Conservation (phyloP, 2,888 invertebrate species). For the Drosophila mettleri region DNA sequence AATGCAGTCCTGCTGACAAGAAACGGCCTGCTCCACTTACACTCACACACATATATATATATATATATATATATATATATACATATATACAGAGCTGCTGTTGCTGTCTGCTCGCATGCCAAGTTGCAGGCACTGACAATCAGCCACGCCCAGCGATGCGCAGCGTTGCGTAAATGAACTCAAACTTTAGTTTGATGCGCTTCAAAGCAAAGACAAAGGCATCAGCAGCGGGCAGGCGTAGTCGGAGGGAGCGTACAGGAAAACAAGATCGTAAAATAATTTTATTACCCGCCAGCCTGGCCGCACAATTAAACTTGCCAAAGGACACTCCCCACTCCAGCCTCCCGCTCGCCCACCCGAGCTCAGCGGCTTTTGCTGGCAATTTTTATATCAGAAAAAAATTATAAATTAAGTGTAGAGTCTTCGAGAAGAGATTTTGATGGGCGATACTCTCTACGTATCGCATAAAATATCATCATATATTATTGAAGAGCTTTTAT, state of each 20-base stretch:
- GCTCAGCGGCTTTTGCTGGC: constrained; percentile 49
- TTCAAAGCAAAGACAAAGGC: constrained; percentile 34
- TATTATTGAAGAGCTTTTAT: too few species aligned
- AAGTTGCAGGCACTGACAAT: constrained; percentile 49
- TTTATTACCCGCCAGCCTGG: constrained; percentile 76
- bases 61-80: neutral
- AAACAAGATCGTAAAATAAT: constrained; percentile 78
- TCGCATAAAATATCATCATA: neutral
- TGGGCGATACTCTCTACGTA: neutral
- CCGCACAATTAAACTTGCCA: constrained; percentile 76
- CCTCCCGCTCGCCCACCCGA: neutral
- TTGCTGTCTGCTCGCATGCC: constrained; percentile 1
- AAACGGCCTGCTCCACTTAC: constrained; percentile 40
- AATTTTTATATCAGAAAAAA: constrained; percentile 42
- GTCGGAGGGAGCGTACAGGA: constrained; percentile 36
- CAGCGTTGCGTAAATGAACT: constrained; percentile 71
- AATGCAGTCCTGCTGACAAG: constrained; percentile 44
- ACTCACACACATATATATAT: neutral
- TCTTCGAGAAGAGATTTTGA: too few species aligned
- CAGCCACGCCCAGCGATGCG: constrained; percentile 41
- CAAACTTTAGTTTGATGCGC: constrained; percentile 63
- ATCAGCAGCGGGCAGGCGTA: neutral
- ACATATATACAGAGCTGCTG: constrained; percentile 14
- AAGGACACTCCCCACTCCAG: constrained; percentile 12
- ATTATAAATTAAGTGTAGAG: constrained; percentile 6